These are phyloP conservation scores for Loripinus fragilis DNA, from an alignment of 2,888 invertebrate genomes.

Conservation along the genomic window DNA sequence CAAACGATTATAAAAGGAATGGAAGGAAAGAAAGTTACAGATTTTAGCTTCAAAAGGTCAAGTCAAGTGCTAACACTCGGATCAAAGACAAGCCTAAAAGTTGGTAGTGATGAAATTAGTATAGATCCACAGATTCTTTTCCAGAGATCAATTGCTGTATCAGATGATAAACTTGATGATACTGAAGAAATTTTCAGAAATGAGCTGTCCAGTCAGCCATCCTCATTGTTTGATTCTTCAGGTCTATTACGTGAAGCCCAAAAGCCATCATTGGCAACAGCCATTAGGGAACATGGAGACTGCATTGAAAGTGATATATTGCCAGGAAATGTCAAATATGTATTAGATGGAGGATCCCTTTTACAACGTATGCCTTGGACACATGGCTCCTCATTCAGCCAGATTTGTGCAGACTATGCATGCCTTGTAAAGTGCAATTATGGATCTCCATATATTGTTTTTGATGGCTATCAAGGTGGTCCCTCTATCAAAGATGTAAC, in stretches of 20 bases:
- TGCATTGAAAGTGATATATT: no score
- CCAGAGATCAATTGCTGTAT: constrained; percentile 5
- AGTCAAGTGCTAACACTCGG: constrained; percentile 38
- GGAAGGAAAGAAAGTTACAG: constrained; percentile 37
- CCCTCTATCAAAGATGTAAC: constrained; percentile 20
- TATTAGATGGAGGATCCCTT: constrained; percentile 21
- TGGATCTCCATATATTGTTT: background rate
- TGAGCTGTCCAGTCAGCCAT: constrained; percentile 22
- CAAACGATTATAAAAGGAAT: constrained; percentile 35
- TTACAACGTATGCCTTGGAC: constrained; percentile 21
- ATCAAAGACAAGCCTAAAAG: constrained; percentile 19
- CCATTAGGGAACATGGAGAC: no score
- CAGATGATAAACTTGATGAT: background rate
- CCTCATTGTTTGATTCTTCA: constrained; percentile 7
- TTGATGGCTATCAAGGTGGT: constrained; percentile 19
- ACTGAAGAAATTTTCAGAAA: constrained; percentile 11
- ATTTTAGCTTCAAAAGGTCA: constrained; percentile 34
- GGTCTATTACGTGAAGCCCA: constrained; percentile 6
- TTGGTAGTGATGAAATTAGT: constrained; percentile 20
- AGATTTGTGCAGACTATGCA: constrained; percentile 6
- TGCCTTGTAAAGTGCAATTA: constrained; percentile 1
- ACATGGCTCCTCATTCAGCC: no score
- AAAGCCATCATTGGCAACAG: background rate
- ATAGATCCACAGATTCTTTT: constrained; percentile 19
- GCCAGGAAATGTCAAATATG: background rate